These are phyloP conservation scores for Syngnathus rostellatus DNA, from an alignment of 2,797 vertebrate genomes.

Conservation along the genomic window DNA sequence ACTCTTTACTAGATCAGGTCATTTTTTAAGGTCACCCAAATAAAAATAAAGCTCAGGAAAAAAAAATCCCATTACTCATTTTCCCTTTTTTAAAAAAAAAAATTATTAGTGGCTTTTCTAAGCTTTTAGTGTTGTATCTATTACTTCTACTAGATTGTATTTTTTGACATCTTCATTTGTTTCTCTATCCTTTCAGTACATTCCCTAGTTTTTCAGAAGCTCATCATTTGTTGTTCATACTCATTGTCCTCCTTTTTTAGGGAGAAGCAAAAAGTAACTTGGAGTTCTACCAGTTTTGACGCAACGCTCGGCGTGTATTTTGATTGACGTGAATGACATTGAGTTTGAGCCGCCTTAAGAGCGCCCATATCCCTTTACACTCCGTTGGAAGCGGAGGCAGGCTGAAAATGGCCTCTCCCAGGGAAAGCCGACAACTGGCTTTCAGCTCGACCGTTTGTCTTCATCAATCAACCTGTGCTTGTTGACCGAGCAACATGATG, in stretches of 20 bases:
- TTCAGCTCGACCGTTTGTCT: constrained; percentile 75
- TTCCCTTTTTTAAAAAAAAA: too few species aligned
- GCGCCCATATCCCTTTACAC: constrained; percentile 63
- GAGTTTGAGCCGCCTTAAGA: constrained; percentile 20
- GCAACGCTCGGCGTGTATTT: constrained; percentile 34
- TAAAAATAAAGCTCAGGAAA: too few species aligned
- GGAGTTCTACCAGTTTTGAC: constrained; percentile 17
- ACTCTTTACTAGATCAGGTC: too few species aligned
- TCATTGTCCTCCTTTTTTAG: neutral
- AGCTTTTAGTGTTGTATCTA: too few species aligned
- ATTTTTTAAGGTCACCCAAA: too few species aligned
- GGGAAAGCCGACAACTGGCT: constrained; percentile 74
- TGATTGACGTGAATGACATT: constrained; percentile 57
- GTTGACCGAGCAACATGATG: constrained; percentile 81
- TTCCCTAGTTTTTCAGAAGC: too few species aligned
- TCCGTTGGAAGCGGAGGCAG: constrained; percentile 51
- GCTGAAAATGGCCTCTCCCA: constrained; percentile 67
- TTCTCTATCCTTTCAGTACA: too few species aligned
- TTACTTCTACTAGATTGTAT: neutral
- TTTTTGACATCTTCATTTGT: neutral
- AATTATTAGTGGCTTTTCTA: too few species aligned
- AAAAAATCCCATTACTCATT: too few species aligned
- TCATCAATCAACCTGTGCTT: constrained; percentile 79
- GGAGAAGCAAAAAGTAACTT: neutral
- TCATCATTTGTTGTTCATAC: neutral